Base-by-base conservation (phyloP, 2,797 vertebrate species). In the Cichlasoma orientale region DNA sequence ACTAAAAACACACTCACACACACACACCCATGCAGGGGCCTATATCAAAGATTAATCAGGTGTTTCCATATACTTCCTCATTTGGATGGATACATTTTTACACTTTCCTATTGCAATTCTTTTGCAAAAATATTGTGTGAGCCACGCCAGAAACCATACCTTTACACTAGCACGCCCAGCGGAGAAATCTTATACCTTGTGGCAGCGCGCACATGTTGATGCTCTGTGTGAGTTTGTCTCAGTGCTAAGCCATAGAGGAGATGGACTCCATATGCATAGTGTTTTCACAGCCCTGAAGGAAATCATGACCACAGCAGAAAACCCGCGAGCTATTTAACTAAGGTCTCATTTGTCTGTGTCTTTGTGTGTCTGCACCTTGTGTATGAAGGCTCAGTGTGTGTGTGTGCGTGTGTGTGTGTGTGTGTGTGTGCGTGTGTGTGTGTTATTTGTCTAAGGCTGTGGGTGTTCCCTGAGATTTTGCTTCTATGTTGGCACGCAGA, bases 261-360 rank as follows among this genome's bases (percentile, higher is more conserved):
- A 95, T 95, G 92, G 90, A 93, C 88, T 93, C 94, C 94, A 95
- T 94, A 94, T 95, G 94, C 90, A 91, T 88, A 74, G 85, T 95
- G 93, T 95, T 95, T 94, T 94, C 88, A 92, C 92, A 95, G 92
- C 91, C 93, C 92, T 90, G 86, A 83, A 93, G 92, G 93, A 95
- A 94, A 92, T 89, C 89, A 90, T 93, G 92, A 93, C 92, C 92
- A 82, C 89, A 86, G 90, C 92, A 92, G 82, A 94, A 95, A 95
- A 94, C 83, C 89, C 89, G 87, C 75, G 56, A 86, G 82, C 82
- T 88, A 89, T 92, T 94, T 89, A 86, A 87, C 86, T 91, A 88
- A 91, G 85, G 87, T 91, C 91, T 92, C 87, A 86, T 95, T 92
- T 90, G 91, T 89, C 89, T 88, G 86, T 81, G 81, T 90, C 82